Conservation (phyloP, 1,140 invertebrate species). For the Calosoma granatense region DNA sequence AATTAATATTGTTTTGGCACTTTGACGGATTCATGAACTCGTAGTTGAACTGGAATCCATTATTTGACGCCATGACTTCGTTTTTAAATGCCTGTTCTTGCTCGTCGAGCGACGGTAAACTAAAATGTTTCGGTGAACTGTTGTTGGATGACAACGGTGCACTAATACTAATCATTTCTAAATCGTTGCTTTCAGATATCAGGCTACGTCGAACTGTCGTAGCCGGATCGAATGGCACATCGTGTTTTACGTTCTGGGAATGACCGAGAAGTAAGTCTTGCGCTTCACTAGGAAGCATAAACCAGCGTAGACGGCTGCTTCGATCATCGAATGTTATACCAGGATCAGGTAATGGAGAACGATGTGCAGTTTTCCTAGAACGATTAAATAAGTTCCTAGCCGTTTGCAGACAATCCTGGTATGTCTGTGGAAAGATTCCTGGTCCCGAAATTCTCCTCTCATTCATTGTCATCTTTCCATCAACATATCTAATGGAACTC, state of each 20-base stretch:
- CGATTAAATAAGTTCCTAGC: slow-evolving; percentile 69
- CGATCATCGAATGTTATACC: slow-evolving; percentile 53
- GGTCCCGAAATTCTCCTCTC: slow-evolving; percentile 57
- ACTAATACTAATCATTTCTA: slow-evolving; percentile 2
- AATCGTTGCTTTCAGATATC: neutral
- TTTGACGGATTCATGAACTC: slow-evolving; percentile 30
- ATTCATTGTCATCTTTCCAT: slow-evolving; percentile 63
- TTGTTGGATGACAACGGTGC: slow-evolving; percentile 21
- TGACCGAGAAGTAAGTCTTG: slow-evolving; percentile 60
- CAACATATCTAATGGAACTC: slow-evolving; percentile 62
- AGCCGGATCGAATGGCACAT: slow-evolving; percentile 58
- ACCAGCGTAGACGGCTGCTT: slow-evolving; percentile 68
- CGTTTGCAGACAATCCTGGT: slow-evolving; percentile 65
- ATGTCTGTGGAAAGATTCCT: slow-evolving; percentile 57
- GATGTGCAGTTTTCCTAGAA: slow-evolving; percentile 64
- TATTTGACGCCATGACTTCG: neutral
- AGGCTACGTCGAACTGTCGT: slow-evolving; percentile 24
- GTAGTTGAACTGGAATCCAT: slow-evolving; percentile 35
- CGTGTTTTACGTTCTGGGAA: slow-evolving; percentile 62
- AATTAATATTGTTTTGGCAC: slow-evolving; percentile 14
- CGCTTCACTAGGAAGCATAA: slow-evolving; percentile 69
- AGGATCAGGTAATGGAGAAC: slow-evolving; percentile 62
- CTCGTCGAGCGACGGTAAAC: slow-evolving; percentile 49
- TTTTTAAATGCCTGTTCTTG: slow-evolving; percentile 30
- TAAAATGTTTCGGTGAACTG: slow-evolving; percentile 46